A percentile compares a stretch with the other conserved stretches of the same genome.
Conservation (phyloP, 2,888 invertebrate genomes). For the Drosophila seclusa region DNA sequence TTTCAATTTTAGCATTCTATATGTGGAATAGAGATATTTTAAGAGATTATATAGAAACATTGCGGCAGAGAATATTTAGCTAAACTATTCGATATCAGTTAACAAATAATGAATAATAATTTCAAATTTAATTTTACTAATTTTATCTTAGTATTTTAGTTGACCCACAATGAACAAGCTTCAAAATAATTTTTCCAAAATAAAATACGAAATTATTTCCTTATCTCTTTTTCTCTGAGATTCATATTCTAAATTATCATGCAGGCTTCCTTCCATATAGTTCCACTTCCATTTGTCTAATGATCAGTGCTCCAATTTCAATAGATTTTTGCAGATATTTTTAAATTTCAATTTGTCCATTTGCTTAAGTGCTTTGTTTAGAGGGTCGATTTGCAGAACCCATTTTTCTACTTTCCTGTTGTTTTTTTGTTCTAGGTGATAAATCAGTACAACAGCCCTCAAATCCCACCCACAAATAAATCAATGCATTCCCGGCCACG, state of each 20-base stretch:
- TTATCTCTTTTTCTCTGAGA: not conserved
- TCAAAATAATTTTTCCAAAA: not conserved
- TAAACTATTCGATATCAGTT: not conserved
- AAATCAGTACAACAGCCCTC: conserved; percentile 23
- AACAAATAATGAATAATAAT: not conserved
- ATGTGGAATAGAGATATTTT: not conserved
- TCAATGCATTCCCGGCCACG: conserved; percentile 23
- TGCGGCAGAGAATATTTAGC: not conserved
- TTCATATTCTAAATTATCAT: not conserved
- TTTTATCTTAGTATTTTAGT: not conserved
- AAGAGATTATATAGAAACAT: not conserved
- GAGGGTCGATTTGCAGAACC: not conserved
- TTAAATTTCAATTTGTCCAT: not conserved
- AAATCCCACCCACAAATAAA: conserved; percentile 10
- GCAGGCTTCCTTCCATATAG: not conserved
- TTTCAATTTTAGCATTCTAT: not conserved
- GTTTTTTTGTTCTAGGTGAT: conserved; percentile 11
- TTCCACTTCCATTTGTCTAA: not conserved
- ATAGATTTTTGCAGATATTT: not conserved
- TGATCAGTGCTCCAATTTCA: not conserved
- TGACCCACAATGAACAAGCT: no score
- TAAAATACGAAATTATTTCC: not conserved
- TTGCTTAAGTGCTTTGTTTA: not conserved
- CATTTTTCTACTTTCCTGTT: conserved; percentile 7
- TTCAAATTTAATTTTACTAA: not conserved